A percentile compares a stretch with the other conserved stretches of the same genome.
phyloP scores from a whole-genome alignment of 2,797 vertebrate genomes.

The Pterois miles region DNA sequence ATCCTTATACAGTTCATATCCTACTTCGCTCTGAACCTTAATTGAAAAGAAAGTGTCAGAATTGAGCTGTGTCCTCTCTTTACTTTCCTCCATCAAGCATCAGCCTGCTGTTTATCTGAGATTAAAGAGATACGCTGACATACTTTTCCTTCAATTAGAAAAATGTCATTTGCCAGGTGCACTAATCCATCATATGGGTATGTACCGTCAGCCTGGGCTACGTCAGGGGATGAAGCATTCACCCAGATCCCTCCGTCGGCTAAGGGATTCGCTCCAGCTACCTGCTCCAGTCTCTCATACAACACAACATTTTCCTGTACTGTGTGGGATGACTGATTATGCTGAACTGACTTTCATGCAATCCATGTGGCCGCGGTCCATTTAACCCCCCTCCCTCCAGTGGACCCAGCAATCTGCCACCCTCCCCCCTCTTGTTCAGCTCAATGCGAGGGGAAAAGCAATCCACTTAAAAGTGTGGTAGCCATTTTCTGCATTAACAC shows the following conservation, averaged over 20 bases:
- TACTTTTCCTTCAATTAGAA: constrained; percentile 56
- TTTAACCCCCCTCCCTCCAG: not conserved
- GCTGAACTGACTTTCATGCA: constrained; percentile 60
- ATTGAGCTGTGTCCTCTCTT: not conserved
- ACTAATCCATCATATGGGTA: constrained; percentile 75
- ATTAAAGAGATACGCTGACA: constrained; percentile 47
- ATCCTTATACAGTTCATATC: not conserved
- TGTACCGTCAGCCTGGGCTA: constrained; percentile 64
- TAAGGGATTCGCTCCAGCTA: constrained; percentile 81
- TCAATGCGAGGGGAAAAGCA: constrained; percentile 21
- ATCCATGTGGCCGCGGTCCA: constrained; percentile 18
- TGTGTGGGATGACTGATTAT: constrained; percentile 80
- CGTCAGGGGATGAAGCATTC: constrained; percentile 63
- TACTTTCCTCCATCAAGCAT: constrained; percentile 23
- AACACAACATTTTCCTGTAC: constrained; percentile 76
- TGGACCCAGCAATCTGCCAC: not conserved
- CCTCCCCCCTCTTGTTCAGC: not conserved
- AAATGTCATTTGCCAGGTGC: constrained; percentile 66
- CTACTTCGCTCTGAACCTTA: not conserved
- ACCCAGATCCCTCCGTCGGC: constrained; percentile 59
- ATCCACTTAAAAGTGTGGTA: constrained; percentile 59
- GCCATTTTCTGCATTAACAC: constrained; percentile 71
- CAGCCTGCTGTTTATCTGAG: constrained; percentile 29
- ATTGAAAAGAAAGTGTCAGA: not conserved
- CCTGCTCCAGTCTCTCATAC: constrained; percentile 74